Conservation (phyloP, 2,797 vertebrate species). For the Amblyopsis hoosieri region DNA sequence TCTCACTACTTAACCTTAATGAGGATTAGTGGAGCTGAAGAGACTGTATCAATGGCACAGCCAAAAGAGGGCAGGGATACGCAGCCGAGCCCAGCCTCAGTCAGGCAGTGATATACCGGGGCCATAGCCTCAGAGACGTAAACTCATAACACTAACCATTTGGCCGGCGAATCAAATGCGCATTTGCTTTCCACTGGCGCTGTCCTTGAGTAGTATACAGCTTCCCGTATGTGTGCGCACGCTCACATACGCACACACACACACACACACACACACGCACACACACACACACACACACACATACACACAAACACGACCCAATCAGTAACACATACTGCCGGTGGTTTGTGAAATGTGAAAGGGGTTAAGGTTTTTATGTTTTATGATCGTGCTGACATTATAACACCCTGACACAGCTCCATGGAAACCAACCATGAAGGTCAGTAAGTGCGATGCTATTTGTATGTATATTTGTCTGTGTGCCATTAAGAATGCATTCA, state of each 20-base stretch:
- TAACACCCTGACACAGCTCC: conserved; percentile 59
- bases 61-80: conserved; percentile 5
- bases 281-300: conserved; percentile 4
- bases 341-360: conserved; percentile 66
- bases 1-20: conserved; percentile 9
- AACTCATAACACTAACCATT: conserved; percentile 34
- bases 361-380: conserved; percentile 38
- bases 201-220: conserved; percentile 10
- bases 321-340: conserved; percentile 13
- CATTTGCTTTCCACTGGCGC: conserved; percentile 3
- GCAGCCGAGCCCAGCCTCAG: conserved; percentile 27
- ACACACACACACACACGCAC: conserved; percentile 7
- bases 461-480: not conserved
- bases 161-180: conserved; percentile 11
- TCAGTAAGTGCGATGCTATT: conserved; percentile 32
- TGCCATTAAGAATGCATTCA: not conserved
- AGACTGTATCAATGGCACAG: not conserved
- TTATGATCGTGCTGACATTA: conserved; percentile 68
- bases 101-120: conserved; percentile 30
- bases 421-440: conserved; percentile 65
- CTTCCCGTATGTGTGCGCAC: conserved; percentile 5
- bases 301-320: conserved; percentile 3
- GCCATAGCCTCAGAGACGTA: conserved; percentile 33
- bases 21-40: not conserved
- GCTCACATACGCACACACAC: not conserved